Conservation (phyloP, 2,888 invertebrate species). For the Eretmocerus hayati region DNA sequence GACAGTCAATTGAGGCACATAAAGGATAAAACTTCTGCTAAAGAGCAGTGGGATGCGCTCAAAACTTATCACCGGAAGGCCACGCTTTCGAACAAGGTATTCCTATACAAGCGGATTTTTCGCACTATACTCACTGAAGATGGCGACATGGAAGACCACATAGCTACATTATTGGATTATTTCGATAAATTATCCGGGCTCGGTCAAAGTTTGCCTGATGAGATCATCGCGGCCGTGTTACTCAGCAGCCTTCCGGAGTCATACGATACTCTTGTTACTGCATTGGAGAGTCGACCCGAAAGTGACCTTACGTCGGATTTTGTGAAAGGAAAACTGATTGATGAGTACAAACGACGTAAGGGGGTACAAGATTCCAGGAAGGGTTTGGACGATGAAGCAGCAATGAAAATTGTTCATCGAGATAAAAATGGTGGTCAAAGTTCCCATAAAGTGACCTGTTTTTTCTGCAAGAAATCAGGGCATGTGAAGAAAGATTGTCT, state of each 20-base stretch:
- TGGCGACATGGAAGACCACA: slow-evolving; percentile 24
- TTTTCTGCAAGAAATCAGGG: slow-evolving; percentile 6
- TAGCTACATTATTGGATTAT: slow-evolving; percentile 21
- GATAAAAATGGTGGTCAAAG: not conserved
- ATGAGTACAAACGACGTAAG: slow-evolving; percentile 24
- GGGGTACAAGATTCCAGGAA: slow-evolving; percentile 23
- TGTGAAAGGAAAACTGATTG: slow-evolving; percentile 25
- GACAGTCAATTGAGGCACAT: not conserved
- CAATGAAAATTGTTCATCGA: not conserved
- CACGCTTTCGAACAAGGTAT: slow-evolving; percentile 19
- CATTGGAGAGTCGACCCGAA: slow-evolving; percentile 23
- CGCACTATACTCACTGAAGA: slow-evolving; percentile 13
- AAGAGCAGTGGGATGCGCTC: not conserved
- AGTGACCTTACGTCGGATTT: slow-evolving; percentile 22
- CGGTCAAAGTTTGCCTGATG: slow-evolving; percentile 23
- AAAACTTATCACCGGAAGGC: slow-evolving; percentile 2
- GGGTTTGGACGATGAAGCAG: slow-evolving; percentile 15
- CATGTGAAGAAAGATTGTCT: slow-evolving; percentile 5
- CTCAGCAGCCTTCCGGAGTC: slow-evolving; percentile 3
- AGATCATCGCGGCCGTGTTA: slow-evolving; percentile 23
- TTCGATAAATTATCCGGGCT: slow-evolving; percentile 23
- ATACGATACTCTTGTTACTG: slow-evolving; percentile 21
- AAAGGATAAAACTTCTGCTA: not conserved
- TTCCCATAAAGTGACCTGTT: not conserved
- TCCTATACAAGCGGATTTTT: slow-evolving; percentile 15